Base-by-base conservation (phyloP, 1,140 invertebrate species). In the Himalopsyche phryganea region DNA sequence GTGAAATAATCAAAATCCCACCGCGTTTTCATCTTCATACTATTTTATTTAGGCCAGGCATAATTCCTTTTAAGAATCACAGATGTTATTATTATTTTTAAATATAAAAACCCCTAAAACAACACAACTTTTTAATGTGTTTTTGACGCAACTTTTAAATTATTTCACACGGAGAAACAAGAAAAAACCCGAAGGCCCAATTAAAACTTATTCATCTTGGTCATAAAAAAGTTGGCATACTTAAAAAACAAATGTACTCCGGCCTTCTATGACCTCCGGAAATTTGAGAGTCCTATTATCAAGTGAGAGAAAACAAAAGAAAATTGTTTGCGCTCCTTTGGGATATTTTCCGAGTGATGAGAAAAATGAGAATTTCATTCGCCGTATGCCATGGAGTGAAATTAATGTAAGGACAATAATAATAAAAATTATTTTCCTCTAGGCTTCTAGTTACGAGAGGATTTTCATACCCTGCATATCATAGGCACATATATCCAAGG, bases 61-160 rank as follows among this genome's bases (percentile, higher is more conserved):
- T n/a, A n/a, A n/a, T n/a, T 28, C 23, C 9, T 28, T 28, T 28
- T 28, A 28, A 28, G 23, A 28, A 28, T 53, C 49, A 35, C 56
- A 58, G 50, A 60, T 60, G 50, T 60, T 60, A 51, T 60, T 48
- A 60, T 60, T 60, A 46, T 47, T 40, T 53, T 53, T 53, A 20
- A 15, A 28, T 23, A 52, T 35, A 44, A 48, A 58, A 36, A 60
- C 14, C 36, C 35, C 40, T 42, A 42, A 60, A 42, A 53, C 58
- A 53, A 60, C 56, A 58, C 38, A 38, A 14, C 45, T 47, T 50
- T 53, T 60, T 60, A 60, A 60, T 60, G 58, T 60, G 49, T 53
- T 53, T 60, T 58, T 60, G 53, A 60, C 42, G 23, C 28, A 60
- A 60, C 42, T 52, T 60, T 53, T 28, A 60, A 53, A 53, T 60